Base-by-base conservation (phyloP, 2,888 invertebrate genomes). In the Mactromeris polynyma region DNA sequence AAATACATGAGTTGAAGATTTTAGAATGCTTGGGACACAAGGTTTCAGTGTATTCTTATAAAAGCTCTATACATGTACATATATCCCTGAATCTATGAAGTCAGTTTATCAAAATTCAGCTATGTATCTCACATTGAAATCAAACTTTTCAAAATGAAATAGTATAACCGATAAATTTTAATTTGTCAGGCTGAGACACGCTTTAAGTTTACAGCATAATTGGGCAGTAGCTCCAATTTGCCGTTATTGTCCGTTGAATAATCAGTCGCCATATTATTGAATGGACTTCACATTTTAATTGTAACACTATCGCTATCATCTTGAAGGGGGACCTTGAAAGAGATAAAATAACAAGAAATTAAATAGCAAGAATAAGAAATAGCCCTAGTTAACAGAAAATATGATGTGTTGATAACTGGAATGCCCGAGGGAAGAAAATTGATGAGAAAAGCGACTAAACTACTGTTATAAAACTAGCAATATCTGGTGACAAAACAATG, bases 181-280 rank as follows among this genome's bases (percentile, higher is more conserved):
- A 17, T 33, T 17, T 33, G 40, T 80, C 79, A 58, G 58, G 90
- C 88, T 86, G 86, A 79, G 89, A 91, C 87, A 54, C 83, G 89
- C 79, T 54, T 36, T 46, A 51, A 31, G 85, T 89, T 85, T 51
- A 73, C 80, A 58, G 58, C 73, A 89, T 89, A 91, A 91, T 89
- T 91, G 91, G 87, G 58, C 85, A 83, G 91, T 89, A 85, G 89
- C 91, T 87, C 83, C 87, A 91, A 89, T 91, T 89, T 89, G 79
- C 89, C 64, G 89, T 89, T 89, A 91, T 91, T 91, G 91, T 91
- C 78, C 73, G 0, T 78, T 58, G 58, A 51, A 87, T 78, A 86
- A 86, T 82, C 80, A 73, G 88, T 87, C 46, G 83, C 83, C 54
- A 86, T 86, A 69, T 81, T 73, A 78, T 46, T 87, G 77, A 87